Evolutionary conservation across 2,797 vertebrate genomes (phyloP).

Genomic region (Pipistrellus pygmaeus): DNA sequence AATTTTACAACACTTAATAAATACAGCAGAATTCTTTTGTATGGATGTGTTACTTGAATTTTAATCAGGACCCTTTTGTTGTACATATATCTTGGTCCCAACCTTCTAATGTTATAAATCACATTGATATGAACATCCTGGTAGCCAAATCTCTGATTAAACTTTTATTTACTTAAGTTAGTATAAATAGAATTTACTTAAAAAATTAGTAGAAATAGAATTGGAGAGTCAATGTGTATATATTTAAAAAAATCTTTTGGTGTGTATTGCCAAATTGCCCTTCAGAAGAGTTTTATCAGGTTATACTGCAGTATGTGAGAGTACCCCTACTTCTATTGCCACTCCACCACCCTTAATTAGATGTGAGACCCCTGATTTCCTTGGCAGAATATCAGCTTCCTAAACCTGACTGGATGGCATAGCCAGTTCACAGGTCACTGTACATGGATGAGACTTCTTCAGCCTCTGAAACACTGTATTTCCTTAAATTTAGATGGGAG

Average conservation of each 20-base stretch:
- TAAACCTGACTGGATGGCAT: neutral
- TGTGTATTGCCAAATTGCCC: neutral
- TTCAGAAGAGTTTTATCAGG: neutral
- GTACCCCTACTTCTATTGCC: neutral
- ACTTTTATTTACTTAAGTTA: constrained; percentile 20
- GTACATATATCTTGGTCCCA: constrained; percentile 29
- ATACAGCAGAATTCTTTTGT: constrained; percentile 49
- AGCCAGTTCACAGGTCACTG: neutral
- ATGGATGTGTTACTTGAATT: constrained; percentile 45
- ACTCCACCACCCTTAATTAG: too few species aligned
- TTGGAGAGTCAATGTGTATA: neutral
- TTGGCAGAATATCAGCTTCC: neutral
- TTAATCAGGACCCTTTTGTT: constrained; percentile 56
- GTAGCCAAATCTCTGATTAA: neutral
- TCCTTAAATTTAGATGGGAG: neutral
- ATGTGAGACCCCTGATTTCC: neutral
- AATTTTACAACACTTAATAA: constrained; percentile 14
- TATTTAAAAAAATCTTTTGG: neutral
- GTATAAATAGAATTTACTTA: too few species aligned
- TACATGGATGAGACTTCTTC: neutral
- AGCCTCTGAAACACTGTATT: neutral
- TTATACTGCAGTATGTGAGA: neutral
- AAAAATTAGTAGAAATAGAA: constrained; percentile 23
- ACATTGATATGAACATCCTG: constrained; percentile 10
- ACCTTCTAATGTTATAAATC: constrained; percentile 40